Evolutionary conservation across 1,140 invertebrate species (phyloP).

Genomic region (Anastatus disparis): DNA sequence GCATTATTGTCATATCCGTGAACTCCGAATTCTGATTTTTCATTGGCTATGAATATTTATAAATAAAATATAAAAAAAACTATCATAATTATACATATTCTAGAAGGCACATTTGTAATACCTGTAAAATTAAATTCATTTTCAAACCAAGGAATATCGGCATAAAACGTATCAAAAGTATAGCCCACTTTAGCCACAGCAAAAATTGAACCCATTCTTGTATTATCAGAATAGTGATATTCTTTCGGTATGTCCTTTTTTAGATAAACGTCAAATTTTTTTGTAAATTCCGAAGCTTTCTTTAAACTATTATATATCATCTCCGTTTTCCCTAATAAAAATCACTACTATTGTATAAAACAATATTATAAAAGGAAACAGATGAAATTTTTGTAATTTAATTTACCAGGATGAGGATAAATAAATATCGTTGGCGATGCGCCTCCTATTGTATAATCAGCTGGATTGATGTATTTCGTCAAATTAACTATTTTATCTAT

Average conservation of each 20-base stretch:
- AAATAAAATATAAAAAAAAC: conserved; percentile 16
- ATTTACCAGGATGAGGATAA: conserved; percentile 68
- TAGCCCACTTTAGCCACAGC: conserved; percentile 70
- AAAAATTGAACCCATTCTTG: conserved; percentile 70
- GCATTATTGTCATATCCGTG: conserved; percentile 76
- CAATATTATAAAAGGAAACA: too few species aligned
- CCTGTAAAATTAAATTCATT: conserved; percentile 65
- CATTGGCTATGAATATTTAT: conserved; percentile 62
- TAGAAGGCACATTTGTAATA: too few species aligned
- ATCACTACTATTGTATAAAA: too few species aligned
- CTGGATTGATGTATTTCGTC: conserved; percentile 66
- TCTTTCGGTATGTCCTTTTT: conserved; percentile 68
- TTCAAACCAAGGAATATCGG: conserved; percentile 60
- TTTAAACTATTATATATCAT: conserved; percentile 68
- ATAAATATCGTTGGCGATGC: conserved; percentile 68
- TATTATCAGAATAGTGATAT: conserved; percentile 72
- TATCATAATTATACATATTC: conserved; percentile 32
- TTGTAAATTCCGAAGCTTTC: conserved; percentile 56
- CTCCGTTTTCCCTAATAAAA: conserved; percentile 62
- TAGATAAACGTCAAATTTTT: conserved; percentile 69
- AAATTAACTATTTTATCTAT: conserved; percentile 70
- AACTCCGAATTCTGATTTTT: conserved; percentile 69
- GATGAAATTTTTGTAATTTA: too few species aligned
- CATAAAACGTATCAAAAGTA: conserved; percentile 68
- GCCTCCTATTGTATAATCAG: conserved; percentile 64